Conservation (phyloP, 1,140 invertebrate genomes). For the Onthophagus taurus region DNA sequence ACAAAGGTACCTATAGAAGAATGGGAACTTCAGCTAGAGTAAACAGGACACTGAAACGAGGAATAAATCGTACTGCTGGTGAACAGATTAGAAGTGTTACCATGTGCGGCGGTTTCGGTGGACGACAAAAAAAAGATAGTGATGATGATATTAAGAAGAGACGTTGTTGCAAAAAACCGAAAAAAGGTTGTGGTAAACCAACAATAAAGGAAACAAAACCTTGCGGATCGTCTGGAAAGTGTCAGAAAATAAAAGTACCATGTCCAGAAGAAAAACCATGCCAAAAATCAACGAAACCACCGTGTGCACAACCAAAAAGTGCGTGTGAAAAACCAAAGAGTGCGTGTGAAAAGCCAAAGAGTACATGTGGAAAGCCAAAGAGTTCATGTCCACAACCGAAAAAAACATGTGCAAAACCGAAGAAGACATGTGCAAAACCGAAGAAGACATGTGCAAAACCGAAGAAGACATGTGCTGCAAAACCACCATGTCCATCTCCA, state of each 20-base stretch:
- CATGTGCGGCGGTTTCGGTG: not conserved
- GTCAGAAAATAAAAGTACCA: not conserved
- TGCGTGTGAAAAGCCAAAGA: constrained; percentile 1
- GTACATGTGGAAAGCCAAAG: not conserved
- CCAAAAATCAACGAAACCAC: not conserved
- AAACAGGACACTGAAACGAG: not conserved
- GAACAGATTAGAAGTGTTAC: constrained; percentile 1
- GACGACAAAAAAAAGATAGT: not conserved
- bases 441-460: not conserved
- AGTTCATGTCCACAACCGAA: not conserved
- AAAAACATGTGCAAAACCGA: constrained; percentile 1
- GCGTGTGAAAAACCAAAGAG: not conserved
- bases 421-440: constrained; percentile 5
- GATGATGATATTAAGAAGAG: no score
- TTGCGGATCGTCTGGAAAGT: not conserved
- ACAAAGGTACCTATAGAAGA: not conserved
- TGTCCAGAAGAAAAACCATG: not conserved
- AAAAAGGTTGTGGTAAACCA: not conserved
- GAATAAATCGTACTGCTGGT: not conserved
- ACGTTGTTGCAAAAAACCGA: not conserved
- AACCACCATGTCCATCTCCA: not conserved
- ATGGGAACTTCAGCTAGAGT: not conserved
- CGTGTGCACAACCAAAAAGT: not conserved
- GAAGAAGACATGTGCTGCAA: not conserved
- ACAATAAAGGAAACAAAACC: not conserved